Percentiles rank a stretch among this genome's conserved stretches.
phyloP scores from a whole-genome alignment of 2,888 invertebrate species.

The Ganaspis brasiliensis region DNA sequence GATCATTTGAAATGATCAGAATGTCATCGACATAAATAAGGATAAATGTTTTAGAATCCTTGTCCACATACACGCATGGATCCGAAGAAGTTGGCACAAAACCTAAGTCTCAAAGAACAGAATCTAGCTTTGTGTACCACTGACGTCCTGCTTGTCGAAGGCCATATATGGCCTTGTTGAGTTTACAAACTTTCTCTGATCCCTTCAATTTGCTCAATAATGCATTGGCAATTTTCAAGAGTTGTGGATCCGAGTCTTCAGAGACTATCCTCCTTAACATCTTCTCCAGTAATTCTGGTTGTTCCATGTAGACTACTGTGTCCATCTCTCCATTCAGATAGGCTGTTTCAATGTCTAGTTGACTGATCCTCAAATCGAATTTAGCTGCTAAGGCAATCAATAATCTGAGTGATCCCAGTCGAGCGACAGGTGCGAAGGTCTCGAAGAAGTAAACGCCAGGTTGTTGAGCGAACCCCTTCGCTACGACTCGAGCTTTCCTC shows the following conservation, averaged over 20 bases:
- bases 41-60: neutral
- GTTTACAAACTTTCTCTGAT: neutral
- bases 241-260: too few relatives aligned
- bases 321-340: too few relatives aligned
- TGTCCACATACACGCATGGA: conserved; percentile 6
- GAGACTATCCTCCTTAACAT: conserved; percentile 11
- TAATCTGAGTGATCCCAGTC: conserved; percentile 51
- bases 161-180: neutral
- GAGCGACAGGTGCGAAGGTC: too few relatives aligned
- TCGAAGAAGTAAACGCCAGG: too few relatives aligned
- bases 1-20: neutral
- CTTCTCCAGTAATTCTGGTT: conserved; percentile 42
- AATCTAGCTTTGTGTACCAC: neutral
- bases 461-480: too few relatives aligned
- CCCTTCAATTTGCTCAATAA: neutral
- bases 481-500: too few relatives aligned
- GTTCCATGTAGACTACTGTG: too few relatives aligned
- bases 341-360: too few relatives aligned
- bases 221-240: neutral
- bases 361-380: conserved; percentile 45
- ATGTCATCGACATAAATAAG: conserved; percentile 15
- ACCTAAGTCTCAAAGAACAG: neutral
- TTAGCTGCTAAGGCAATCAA: conserved; percentile 57
- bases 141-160: too few relatives aligned
- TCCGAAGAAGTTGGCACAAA: neutral